phyloP scores from a whole-genome alignment of 2,797 vertebrate species.

The Salmo trutta region DNA sequence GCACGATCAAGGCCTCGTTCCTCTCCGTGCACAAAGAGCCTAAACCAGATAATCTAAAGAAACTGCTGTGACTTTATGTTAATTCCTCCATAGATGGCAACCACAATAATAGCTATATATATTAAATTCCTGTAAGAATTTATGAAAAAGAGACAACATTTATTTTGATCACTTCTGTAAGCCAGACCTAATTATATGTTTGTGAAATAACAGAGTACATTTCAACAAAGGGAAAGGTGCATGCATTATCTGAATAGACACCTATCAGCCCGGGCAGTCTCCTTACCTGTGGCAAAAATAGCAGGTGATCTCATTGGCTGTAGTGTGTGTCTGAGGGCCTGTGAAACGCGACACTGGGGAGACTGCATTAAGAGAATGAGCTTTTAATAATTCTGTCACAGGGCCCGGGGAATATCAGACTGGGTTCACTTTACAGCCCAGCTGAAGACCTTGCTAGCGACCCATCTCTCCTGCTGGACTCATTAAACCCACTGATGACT shows the following conservation, averaged over 20 bases:
- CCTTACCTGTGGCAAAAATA: constrained; percentile 38
- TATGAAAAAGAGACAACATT: constrained; percentile 16
- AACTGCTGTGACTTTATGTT: constrained; percentile 72
- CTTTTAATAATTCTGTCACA: constrained; percentile 78
- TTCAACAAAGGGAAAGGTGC: background rate
- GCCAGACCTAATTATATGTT: too few species aligned
- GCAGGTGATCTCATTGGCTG: constrained; percentile 32
- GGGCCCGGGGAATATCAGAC: constrained; percentile 67
- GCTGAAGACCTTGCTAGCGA: constrained; percentile 41
- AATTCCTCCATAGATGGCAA: constrained; percentile 75
- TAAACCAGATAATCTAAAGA: constrained; percentile 73
- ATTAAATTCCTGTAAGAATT: constrained; percentile 6
- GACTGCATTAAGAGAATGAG: constrained; percentile 76
- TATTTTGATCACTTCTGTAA: too few species aligned
- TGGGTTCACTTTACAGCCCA: constrained; percentile 69
- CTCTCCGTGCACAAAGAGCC: constrained; percentile 63
- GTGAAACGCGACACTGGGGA: constrained; percentile 71
- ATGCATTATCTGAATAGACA: background rate
- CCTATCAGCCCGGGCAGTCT: constrained; percentile 27
- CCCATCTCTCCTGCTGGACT: constrained; percentile 42
- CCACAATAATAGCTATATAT: constrained; percentile 69
- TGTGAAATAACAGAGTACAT: background rate
- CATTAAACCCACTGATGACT: constrained; percentile 47
- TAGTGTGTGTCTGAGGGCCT: constrained; percentile 46
- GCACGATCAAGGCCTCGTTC: constrained; percentile 64